Evolutionary conservation across 2,113 vertebrate species (phyloP), one percentile per base, ranked within the genome.

Genomic region (Aplodontia rufa): DNA sequence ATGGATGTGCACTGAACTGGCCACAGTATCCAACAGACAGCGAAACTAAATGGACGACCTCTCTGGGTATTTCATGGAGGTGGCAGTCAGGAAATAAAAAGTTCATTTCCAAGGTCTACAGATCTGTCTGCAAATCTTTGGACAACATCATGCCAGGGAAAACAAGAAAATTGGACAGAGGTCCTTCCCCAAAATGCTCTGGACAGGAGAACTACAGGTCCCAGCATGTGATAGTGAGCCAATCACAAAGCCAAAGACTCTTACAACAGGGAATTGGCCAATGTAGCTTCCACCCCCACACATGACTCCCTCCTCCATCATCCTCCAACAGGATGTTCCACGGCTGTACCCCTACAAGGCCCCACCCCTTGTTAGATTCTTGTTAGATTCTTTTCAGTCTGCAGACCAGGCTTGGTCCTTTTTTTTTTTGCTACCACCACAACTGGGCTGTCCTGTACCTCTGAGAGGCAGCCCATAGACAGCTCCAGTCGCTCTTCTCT

Each of bases 101-200:
- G 58, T 74, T 92, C 87, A 76, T n/a, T 9, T 62, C 3, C 17
- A 58, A 87, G 64, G 68, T 87, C 37, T 37, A 68, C 93, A 87
- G 13, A 87, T 74, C 86, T 86, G 68, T 42, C 79, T 83, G 60
- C 79, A 55, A 55, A 90, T 95, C n/a, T 90, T 51, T 76, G 91
- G 66, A 84, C 58, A 84, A 53, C 37, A 2, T 68, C 45, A 35
- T 37, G 58, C 62, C 90, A 79, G 91, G 62, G 69, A 75, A 60
- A 93, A 68, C 42, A 81, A 72, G 71, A 62, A 96, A 82, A 72
- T 64, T 94, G 86, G 84, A 85, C 82, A 83, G 88, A 91, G 64
- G 37, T 32, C 81, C 68, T 91, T 97, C 76, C 76, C 95, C 85
- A 95, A 72, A 92, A 82, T 45, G 72, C 74, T 69, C 45, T 45